These are phyloP conservation scores for Lucilia sericata DNA, from an alignment of 1,140 invertebrate species.

Conservation along the genomic window DNA sequence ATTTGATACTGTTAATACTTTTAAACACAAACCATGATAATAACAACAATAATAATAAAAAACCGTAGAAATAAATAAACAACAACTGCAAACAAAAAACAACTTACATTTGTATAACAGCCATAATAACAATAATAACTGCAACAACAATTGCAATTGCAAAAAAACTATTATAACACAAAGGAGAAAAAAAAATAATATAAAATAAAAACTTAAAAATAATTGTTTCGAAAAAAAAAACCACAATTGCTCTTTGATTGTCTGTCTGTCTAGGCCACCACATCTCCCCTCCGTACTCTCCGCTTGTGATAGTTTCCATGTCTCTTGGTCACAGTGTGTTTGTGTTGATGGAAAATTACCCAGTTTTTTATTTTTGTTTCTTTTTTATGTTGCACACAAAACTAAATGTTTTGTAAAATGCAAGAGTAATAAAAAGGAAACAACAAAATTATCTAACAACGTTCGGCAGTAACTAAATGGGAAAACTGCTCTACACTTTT, in stretches of 20 bases:
- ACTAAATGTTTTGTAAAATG: too few relatives aligned
- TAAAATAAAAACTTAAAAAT: background rate
- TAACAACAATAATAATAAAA: background rate
- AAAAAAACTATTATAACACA: background rate
- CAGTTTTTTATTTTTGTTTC: background rate
- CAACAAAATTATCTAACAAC: too few relatives aligned
- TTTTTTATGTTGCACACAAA: too few relatives aligned
- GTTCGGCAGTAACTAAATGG: too few relatives aligned
- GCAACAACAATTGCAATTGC: background rate
- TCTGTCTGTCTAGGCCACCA: too few relatives aligned
- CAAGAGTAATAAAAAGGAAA: too few relatives aligned
- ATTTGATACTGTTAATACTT: constrained; percentile 11
- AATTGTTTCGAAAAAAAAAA: background rate
- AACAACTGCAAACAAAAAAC: background rate
- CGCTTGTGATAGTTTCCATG: too few relatives aligned
- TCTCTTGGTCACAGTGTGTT: too few relatives aligned
- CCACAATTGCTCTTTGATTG: too few relatives aligned
- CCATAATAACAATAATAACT: background rate
- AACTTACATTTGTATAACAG: background rate
- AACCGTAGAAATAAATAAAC: background rate
- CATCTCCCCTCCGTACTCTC: too few relatives aligned
- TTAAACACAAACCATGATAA: background rate
- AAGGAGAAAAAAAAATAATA: background rate
- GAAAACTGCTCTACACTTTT: too few relatives aligned
- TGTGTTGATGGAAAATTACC: background rate